Base-by-base conservation (phyloP, 1,140 invertebrate genomes). In the Mactra quadrangularis region DNA sequence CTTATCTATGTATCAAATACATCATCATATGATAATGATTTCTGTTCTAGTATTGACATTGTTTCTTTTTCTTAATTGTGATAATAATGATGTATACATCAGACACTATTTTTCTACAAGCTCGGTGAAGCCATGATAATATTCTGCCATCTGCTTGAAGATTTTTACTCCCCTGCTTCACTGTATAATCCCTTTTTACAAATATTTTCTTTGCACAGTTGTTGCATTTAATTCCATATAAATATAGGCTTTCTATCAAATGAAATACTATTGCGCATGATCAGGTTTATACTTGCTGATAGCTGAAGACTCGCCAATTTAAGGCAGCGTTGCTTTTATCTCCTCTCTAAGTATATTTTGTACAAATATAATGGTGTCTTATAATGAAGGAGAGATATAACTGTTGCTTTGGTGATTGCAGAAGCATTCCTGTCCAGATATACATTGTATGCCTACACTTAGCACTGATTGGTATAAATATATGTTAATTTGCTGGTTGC, bases 371-470 rank as follows among this genome's bases (percentile, higher is more conserved):
- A 22, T 41, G 41, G 38, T 60, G 25, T 29, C 71, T 59, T n/a
- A n/a, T n/a, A n/a, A 25, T 59, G 35, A 57, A 29, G 29, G 13
- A 35, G 59, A 38, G 60, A 74, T 60, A 47, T 60, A 75, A 55
- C 60, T 75, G 53, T 41, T 75, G 57, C 29, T 70, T 59, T 70
- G 64, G 53, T 81, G 53, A 57, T 81, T 81, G 77, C 77, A 81
- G 77, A 81, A 81, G 77, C 77, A 59, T 81, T 81, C 77, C 77
- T 59, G 57, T 59, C 59, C 25, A 60, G 66, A 70, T n/a, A n/a
- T 57, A 19, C 35, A 71, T 50, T 81, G 77, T 71, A 70, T 70
- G 70, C 77, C 77, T 81, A 68, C 55, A 57, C 77, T 70, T 52
- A 47, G 77, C 74, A 62, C 74, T 76, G 74, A 76, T 76, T 76